Percentiles rank a stretch among this genome's conserved stretches.
These are phyloP conservation scores for Ptyas mucosa DNA, from an alignment of 2,113 vertebrate species.

Conservation along the genomic window DNA sequence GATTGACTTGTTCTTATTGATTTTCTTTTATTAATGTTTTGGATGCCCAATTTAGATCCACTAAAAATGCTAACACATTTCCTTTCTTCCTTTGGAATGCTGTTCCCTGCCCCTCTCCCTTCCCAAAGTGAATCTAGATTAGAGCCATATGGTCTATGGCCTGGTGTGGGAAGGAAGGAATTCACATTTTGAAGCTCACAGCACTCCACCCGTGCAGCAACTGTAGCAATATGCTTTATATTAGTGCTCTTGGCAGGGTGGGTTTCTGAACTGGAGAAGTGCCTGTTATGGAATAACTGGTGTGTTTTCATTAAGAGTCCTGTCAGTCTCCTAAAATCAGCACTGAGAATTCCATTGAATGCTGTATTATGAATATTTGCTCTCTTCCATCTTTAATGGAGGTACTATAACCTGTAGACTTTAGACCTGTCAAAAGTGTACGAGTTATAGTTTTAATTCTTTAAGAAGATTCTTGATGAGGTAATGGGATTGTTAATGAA, in stretches of 20 bases:
- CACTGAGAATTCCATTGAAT: not conserved
- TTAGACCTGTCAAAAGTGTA: not conserved
- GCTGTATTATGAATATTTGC: not conserved
- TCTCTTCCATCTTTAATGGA: not conserved
- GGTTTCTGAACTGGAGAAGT: conserved; percentile 5
- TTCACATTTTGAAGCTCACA: not conserved
- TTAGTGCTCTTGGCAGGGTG: not conserved
- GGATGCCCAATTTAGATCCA: conserved; percentile 23
- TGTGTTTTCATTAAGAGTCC: conserved; percentile 32
- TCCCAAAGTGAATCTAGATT: conserved; percentile 28
- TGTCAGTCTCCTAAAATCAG: conserved; percentile 30
- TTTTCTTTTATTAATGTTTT: conserved; percentile 16
- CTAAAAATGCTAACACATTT: conserved; percentile 40
- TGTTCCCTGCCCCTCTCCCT: not conserved
- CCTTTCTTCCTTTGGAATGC: conserved; percentile 33
- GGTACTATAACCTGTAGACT: not conserved
- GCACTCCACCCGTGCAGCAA: conserved; percentile 32
- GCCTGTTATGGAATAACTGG: conserved; percentile 39
- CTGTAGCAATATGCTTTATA: conserved; percentile 32
- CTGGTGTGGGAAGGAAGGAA: conserved; percentile 3
- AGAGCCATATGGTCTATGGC: conserved; percentile 25
- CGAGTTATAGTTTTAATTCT: not conserved
- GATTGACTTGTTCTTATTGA: conserved; percentile 11
- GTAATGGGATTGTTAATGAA: not conserved
- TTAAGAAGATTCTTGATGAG: not conserved